Evolutionary conservation across 2,113 vertebrate genomes (phyloP).

Genomic region (Chaenocephalus aceratus): DNA sequence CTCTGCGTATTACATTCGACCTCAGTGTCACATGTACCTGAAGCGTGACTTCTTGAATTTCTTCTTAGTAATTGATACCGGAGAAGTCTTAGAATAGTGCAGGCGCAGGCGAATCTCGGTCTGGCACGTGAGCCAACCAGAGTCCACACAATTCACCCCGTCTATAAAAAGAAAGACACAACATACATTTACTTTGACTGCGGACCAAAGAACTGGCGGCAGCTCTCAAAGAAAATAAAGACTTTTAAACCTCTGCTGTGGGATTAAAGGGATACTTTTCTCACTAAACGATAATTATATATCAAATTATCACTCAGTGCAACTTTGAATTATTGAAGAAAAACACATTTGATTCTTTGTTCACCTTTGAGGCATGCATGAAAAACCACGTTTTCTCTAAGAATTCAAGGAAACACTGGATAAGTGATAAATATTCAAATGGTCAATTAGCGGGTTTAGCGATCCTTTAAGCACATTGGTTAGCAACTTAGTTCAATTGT

Average conservation of each 20-base stretch:
- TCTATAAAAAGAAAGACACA: conserved; percentile 79
- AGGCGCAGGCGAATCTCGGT: conserved; percentile 96
- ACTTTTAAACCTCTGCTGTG: conserved; percentile 11
- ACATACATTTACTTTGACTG: background rate
- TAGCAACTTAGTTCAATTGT: background rate
- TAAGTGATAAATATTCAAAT: too few species aligned
- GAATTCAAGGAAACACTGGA: too few species aligned
- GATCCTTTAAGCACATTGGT: too few species aligned
- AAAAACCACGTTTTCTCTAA: too few species aligned
- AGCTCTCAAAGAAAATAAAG: background rate
- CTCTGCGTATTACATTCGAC: conserved; percentile 32
- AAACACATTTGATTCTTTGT: too few species aligned
- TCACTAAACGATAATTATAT: too few species aligned
- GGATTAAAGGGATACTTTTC: too few species aligned
- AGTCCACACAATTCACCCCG: conserved; percentile 89
- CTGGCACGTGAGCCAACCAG: conserved; percentile 97
- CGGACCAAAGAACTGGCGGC: conserved; percentile 19
- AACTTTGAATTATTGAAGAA: too few species aligned
- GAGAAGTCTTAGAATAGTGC: conserved; percentile 92
- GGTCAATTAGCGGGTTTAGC: too few species aligned
- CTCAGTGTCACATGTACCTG: conserved; percentile 84
- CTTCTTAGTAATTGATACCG: conserved; percentile 96
- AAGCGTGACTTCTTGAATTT: conserved; percentile 98
- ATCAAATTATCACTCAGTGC: too few species aligned
- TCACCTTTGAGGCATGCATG: too few species aligned